phyloP scores from a whole-genome alignment of 2,113 vertebrate genomes.

The Triplophysa tibetana region DNA sequence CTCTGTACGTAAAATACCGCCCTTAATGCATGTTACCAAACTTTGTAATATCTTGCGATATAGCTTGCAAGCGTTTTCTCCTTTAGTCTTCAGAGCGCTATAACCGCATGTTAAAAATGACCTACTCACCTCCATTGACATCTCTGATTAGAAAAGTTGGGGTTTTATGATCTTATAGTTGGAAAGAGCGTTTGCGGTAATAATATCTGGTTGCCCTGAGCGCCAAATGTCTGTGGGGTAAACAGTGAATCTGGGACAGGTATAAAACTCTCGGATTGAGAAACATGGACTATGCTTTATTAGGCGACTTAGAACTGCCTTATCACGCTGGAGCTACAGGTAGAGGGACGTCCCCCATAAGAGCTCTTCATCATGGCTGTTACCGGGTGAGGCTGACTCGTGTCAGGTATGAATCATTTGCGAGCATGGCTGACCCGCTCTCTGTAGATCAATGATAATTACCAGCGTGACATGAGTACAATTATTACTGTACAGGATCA shows the following conservation, averaged over 20 bases:
- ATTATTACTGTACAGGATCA: slow-evolving; percentile 96
- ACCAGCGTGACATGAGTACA: slow-evolving; percentile 93
- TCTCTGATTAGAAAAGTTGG: slow-evolving; percentile 37
- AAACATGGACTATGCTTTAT: slow-evolving; percentile 15
- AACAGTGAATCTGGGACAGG: neutral
- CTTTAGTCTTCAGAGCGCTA: neutral
- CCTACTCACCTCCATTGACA: neutral
- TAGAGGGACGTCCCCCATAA: slow-evolving; percentile 14
- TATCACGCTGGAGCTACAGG: neutral
- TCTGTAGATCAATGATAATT: slow-evolving; percentile 96
- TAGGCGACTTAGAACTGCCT: slow-evolving; percentile 22
- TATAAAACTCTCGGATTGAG: slow-evolving; percentile 28
- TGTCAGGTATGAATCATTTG: slow-evolving; percentile 85
- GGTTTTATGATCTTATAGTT: slow-evolving; percentile 39
- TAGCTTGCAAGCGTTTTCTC: neutral
- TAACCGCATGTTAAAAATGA: neutral
- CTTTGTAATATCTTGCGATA: slow-evolving; percentile 12
- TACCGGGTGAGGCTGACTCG: slow-evolving; percentile 53
- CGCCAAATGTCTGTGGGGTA: neutral
- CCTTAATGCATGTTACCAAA: neutral
- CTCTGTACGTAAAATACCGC: neutral
- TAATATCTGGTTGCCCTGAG: slow-evolving; percentile 5
- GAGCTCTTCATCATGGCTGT: slow-evolving; percentile 23
- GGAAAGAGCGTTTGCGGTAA: neutral
- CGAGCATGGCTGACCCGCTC: slow-evolving; percentile 80